Evolutionary conservation across 1,140 invertebrate species (phyloP).

Genomic region (Ips typographus): DNA sequence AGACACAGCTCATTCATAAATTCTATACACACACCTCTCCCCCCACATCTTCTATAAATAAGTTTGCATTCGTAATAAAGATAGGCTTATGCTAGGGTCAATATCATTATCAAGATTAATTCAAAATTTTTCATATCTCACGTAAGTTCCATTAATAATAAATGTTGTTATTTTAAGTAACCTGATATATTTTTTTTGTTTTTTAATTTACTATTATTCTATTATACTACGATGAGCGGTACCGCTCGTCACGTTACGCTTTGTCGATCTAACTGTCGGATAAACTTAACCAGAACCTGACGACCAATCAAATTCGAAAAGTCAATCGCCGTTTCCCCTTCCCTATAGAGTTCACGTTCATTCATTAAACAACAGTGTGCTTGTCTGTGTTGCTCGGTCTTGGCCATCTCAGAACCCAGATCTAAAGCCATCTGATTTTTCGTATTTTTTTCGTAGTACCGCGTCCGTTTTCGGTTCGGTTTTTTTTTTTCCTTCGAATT

Average conservation of each 20-base stretch:
- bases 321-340: constrained; percentile 2
- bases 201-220: too few species aligned
- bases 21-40: constrained; percentile 10
- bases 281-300: constrained; percentile 31
- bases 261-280: too few species aligned
- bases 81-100: too few species aligned
- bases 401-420: constrained; percentile 21
- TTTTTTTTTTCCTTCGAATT: not conserved
- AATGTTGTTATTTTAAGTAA: too few species aligned
- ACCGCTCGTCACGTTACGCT: too few species aligned
- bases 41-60: constrained; percentile 16
- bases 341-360: constrained; percentile 28
- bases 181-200: too few species aligned
- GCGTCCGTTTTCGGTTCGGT: not conserved
- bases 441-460: not conserved
- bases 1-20: constrained; percentile 29
- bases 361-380: constrained; percentile 27
- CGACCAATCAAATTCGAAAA: constrained; percentile 25
- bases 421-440: constrained; percentile 25
- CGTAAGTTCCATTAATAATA: too few species aligned
- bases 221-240: too few species aligned
- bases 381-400: constrained; percentile 24
- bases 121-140: too few species aligned
- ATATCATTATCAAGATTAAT: too few species aligned
- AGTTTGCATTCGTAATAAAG: not conserved